Evolutionary conservation across 2,888 invertebrate genomes (phyloP).

Genomic region (Eilema sororculum): DNA sequence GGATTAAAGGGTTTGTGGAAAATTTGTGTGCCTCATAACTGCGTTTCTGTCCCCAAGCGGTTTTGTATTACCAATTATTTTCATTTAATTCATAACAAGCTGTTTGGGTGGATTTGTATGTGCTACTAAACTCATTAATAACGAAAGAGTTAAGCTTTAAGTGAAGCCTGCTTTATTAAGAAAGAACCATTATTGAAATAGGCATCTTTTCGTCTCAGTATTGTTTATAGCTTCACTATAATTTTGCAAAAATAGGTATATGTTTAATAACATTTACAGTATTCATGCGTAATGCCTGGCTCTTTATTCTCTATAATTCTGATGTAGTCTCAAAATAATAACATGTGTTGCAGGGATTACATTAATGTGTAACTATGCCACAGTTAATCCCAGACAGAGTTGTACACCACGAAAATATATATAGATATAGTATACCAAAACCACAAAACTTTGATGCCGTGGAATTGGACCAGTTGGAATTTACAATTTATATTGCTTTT

Average conservation of each 20-base stretch:
- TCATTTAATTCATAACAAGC: constrained; percentile 78
- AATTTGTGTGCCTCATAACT: constrained; percentile 84
- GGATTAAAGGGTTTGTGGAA: constrained; percentile 85
- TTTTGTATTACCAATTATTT: constrained; percentile 86
- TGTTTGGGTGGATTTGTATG: constrained; percentile 55
- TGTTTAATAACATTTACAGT: background rate
- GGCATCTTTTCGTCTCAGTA: background rate
- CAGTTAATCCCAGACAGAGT: too few relatives aligned
- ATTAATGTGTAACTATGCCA: too few relatives aligned
- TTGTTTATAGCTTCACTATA: background rate
- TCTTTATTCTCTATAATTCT: too few relatives aligned
- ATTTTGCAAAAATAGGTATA: background rate
- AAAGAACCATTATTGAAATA: constrained; percentile 18
- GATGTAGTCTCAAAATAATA: too few relatives aligned
- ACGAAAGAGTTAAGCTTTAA: constrained; percentile 35
- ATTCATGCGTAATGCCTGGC: background rate
- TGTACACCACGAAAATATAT: too few relatives aligned
- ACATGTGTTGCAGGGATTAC: too few relatives aligned
- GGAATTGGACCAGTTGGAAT: background rate
- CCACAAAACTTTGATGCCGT: background rate
- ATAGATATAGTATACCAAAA: too few relatives aligned
- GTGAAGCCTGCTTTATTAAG: constrained; percentile 20
- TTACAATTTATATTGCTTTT: too few relatives aligned
- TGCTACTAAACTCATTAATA: constrained; percentile 50
- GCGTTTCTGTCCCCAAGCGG: constrained; percentile 70